phyloP scores from a whole-genome alignment of 2,797 vertebrate species.

The Diceros bicornis region DNA sequence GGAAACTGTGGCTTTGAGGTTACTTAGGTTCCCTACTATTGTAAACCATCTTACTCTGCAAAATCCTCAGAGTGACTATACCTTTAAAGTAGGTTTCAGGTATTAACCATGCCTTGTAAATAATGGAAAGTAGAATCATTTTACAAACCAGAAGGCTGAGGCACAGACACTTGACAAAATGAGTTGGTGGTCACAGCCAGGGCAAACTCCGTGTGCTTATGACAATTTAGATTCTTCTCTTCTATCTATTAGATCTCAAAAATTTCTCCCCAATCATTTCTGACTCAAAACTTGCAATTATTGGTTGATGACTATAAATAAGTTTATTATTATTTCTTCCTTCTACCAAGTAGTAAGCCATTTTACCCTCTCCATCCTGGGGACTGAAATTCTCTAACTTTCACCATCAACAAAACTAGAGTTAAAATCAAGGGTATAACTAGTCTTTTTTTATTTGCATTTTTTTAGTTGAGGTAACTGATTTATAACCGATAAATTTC shows the following conservation, averaged over 20 bases:
- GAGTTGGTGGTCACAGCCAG: neutral
- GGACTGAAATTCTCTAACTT: constrained; percentile 65
- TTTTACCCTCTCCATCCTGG: constrained; percentile 61
- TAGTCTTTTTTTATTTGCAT: constrained; percentile 7
- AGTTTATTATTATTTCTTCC: constrained; percentile 84
- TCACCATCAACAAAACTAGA: constrained; percentile 59
- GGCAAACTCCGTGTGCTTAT: neutral
- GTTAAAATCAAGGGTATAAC: constrained; percentile 63
- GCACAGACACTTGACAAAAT: neutral
- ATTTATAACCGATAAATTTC: too few species aligned
- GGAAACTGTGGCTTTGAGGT: constrained; percentile 64
- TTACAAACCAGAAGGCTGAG: neutral
- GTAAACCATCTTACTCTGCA: neutral
- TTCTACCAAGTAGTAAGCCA: constrained; percentile 80
- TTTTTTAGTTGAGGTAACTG: too few species aligned
- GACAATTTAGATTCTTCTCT: neutral
- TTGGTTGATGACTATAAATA: constrained; percentile 78
- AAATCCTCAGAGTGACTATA: neutral
- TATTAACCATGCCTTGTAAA: neutral
- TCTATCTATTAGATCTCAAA: neutral
- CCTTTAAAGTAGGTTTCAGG: neutral
- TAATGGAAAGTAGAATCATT: neutral
- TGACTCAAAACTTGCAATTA: constrained; percentile 74
- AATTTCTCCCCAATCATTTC: neutral
- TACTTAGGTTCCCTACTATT: neutral